phyloP scores from a whole-genome alignment of 2,888 invertebrate genomes.

The Dynastes grantii region DNA sequence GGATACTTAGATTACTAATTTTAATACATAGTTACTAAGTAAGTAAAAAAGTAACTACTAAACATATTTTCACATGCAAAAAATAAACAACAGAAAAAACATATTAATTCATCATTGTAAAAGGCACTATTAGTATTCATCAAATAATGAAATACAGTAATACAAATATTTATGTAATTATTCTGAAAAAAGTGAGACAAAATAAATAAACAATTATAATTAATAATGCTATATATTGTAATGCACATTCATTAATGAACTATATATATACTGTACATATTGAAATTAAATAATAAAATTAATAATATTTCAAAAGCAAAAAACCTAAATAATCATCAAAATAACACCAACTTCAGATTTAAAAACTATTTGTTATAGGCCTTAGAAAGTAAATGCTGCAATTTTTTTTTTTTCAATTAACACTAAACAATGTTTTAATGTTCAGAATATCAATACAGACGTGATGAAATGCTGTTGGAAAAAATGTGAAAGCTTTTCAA shows the following conservation, averaged over 20 bases:
- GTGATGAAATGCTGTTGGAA: no score
- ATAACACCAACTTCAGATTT: constrained; percentile 6
- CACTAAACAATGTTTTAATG: no score
- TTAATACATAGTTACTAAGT: no score
- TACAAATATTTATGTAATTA: neutral
- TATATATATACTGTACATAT: constrained; percentile 15
- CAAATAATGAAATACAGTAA: neutral
- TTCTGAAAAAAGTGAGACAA: neutral
- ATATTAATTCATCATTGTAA: neutral
- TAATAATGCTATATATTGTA: neutral
- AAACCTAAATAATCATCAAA: neutral
- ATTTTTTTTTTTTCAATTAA: no score
- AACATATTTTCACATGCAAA: constrained; percentile 13
- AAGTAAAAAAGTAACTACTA: no score
- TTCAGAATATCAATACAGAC: no score
- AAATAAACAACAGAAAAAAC: neutral
- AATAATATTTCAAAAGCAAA: neutral
- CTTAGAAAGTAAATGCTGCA: no score
- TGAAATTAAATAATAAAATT: constrained; percentile 4
- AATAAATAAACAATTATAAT: neutral
- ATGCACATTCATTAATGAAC: constrained; percentile 4
- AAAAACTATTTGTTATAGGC: neutral
- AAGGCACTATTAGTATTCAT: constrained; percentile 21
- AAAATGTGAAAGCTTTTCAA: no score
- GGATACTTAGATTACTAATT: no score